Evolutionary conservation across 64 coral and sea anemone genomes (phyloP).

Genomic region (Actinia tenebrosa): DNA sequence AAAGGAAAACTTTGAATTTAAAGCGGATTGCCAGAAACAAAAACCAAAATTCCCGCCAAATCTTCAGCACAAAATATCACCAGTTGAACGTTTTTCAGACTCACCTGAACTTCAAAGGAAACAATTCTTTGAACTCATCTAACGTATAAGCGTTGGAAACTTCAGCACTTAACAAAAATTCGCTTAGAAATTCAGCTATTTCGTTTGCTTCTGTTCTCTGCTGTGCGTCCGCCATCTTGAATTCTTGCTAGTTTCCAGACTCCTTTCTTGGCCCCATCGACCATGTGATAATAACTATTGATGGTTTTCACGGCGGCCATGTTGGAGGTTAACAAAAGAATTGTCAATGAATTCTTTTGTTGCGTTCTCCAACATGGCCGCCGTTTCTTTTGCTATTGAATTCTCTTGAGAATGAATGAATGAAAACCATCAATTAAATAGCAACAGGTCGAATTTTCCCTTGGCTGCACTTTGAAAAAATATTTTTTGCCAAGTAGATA

Average conservation of each 20-base stretch:
- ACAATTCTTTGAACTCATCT: constrained; percentile 38
- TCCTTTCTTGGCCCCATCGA: neutral
- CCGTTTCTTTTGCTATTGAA: too few species aligned
- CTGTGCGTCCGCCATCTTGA: constrained; percentile 12
- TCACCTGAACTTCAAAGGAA: constrained; percentile 37
- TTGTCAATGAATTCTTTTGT: too few species aligned
- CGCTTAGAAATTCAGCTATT: constrained; percentile 5
- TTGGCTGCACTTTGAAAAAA: too few species aligned
- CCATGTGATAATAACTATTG: too few species aligned
- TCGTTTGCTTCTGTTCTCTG: neutral
- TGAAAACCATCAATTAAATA: too few species aligned
- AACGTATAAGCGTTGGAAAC: constrained; percentile 33
- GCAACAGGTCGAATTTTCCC: too few species aligned
- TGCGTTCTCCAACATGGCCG: too few species aligned
- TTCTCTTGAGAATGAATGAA: too few species aligned
- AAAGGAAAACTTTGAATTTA: neutral
- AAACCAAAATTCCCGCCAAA: constrained; percentile 1
- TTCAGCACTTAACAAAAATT: constrained; percentile 16
- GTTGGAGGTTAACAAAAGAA: too few species aligned
- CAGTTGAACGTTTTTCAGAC: neutral
- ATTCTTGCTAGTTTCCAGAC: neutral
- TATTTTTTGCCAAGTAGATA: too few species aligned
- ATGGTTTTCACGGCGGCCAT: too few species aligned
- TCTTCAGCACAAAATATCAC: neutral
- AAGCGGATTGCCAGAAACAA: neutral